Evolutionary conservation across 2,888 invertebrate species (phyloP), one percentile per base, ranked within the genome.

Genomic region (Chrysopilus asiliformis): DNA sequence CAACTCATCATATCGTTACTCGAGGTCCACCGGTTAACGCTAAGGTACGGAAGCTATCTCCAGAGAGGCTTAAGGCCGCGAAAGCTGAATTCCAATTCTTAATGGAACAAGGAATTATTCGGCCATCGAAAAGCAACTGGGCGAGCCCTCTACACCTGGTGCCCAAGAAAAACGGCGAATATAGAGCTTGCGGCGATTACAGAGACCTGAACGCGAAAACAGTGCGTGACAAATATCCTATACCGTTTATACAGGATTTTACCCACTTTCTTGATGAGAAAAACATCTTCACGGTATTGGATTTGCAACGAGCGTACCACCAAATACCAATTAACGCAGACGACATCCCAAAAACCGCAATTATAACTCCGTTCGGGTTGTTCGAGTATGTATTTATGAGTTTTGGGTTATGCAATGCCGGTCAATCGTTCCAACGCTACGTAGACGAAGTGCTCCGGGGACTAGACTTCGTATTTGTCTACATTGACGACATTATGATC

Each of bases 41-140:
- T 9, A 26, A 27, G 22, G 26, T 33, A 2, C 30, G 38, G 9
- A 18, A 22, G 13, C 15, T 38, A 2, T 20, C 10, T 4, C 32
- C 32, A 2, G 28, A 20, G 5, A 17, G 25, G 16, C 13, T 33
- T 12, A n/a, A 2, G 12, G 12, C 15, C 1, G 38, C 33, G 1
- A 19, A 26, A 4, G 14, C 19, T 2, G 39, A 48, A 19, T 41
- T 41, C 17, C 16, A 40, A 7, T 32, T 28, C 12, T 15, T 43
- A 7, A 9, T 45, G 2, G 49, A 60, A 14, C 41, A 49, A 12
- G 64, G 60, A 0, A 58, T 64, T 7, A 58, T 58, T 24, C 48
- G 59, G 3, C 63, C 58, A 1, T 64, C 61, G 0, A 53, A 51
- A 4, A 58, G 58, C 25, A 43, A 48, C 2, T 65, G 58, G 61